phyloP scores from a whole-genome alignment of 2,113 vertebrate species.

The Macquaria ambigua region DNA sequence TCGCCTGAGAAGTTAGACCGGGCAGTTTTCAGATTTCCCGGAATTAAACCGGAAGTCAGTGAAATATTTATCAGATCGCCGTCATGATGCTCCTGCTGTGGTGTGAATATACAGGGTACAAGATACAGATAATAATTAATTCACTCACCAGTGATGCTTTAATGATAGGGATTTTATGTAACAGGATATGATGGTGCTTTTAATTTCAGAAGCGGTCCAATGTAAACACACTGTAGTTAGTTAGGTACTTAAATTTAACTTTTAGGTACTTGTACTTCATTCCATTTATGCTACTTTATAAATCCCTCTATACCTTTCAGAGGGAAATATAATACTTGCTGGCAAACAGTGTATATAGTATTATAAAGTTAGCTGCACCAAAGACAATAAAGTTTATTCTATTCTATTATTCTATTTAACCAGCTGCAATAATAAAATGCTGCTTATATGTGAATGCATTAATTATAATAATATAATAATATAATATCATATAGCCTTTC shows the following conservation, averaged over 20 bases:
- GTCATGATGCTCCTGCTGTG: background rate
- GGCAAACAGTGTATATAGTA: background rate
- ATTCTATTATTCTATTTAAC: background rate
- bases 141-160: too few relatives aligned
- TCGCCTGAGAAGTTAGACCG: too few relatives aligned
- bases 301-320: background rate
- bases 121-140: too few relatives aligned
- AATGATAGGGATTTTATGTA: too few relatives aligned
- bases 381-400: too few relatives aligned
- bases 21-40: background rate
- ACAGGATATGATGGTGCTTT: too few relatives aligned
- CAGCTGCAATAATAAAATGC: too few relatives aligned
- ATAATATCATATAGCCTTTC: background rate
- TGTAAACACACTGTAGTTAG: background rate
- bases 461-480: background rate
- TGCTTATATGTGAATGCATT: background rate
- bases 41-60: background rate
- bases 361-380: background rate
- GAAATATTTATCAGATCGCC: background rate
- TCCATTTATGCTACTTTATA: background rate
- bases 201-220: too few relatives aligned
- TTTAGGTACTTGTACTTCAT: background rate
- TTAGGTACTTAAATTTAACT: background rate
- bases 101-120: too few relatives aligned
- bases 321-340: background rate